Base-by-base conservation (phyloP, 2,113 vertebrate genomes). In the Anhinga rufa region DNA sequence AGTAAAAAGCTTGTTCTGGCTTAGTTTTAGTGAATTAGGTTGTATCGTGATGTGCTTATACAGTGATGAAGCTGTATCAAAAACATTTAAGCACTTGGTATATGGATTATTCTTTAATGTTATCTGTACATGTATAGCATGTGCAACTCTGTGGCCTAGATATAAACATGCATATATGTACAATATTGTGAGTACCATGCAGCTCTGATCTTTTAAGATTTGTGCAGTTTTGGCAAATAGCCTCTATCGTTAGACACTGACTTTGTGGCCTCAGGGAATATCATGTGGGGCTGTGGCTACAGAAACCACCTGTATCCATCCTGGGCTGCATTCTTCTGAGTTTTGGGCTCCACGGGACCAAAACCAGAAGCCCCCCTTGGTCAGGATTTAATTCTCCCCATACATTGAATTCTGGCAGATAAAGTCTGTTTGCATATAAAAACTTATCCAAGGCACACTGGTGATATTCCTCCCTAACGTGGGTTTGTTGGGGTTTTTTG, bases 121-220 rank as follows among this genome's bases (percentile, higher is more conserved):
- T 58, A 8, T 12, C n/a, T 58, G 32, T 49, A 40, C 34, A 42
- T 2, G 3, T 2, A 11, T 10, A 29, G 40, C 72, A 20, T 4
- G 7, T 28, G 46, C 38, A 84, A 6, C 49, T 57, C n/a, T 22
- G 34, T 69, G 58, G 10, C 66, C 54, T 52, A 44, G 38, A 7
- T 57, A 6, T 1, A 7, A 6, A 6, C 9, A 3, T 4, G 19
- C 15, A 12, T 4, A 3, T 17, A 7, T 8, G 34, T 31, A 7
- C 70, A 42, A 2, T 14, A 5, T 17, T 31, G 25, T 19, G 62
- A 74, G n/a, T 44, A 72, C 46, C 32, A 7, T 0, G 9, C 4
- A 62, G 32, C 44, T 25, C 60, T 6, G 11, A 22, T 51, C 49
- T 19, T 42, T 5, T 14, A 21, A 34, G 18, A n/a, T 55, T 42